Percentiles rank a stretch among this genome's conserved stretches.
Conservation (phyloP, 2,797 vertebrate genomes). For the Euphonia xanthogaster region DNA sequence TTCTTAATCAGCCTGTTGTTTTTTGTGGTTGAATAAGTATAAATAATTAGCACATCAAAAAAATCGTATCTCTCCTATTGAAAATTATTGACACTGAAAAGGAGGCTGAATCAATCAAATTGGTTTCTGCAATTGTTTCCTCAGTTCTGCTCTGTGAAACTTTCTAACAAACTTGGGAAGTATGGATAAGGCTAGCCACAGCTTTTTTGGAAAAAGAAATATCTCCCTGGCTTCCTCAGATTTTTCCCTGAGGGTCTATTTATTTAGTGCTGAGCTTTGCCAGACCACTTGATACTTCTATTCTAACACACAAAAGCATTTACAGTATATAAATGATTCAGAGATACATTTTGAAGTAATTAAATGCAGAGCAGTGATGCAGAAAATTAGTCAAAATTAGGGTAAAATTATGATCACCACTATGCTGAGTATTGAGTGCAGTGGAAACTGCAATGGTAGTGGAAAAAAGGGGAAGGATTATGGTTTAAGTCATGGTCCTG, state of each 20-base stretch:
- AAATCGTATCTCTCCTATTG: background rate
- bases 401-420: slow-evolving; percentile 33
- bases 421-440: background rate
- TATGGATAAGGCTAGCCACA: background rate
- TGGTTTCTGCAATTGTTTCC: background rate
- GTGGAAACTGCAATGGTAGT: background rate
- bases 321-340: slow-evolving; percentile 15
- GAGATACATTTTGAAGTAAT: slow-evolving; percentile 45
- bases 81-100: background rate
- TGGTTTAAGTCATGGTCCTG: background rate
- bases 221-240: background rate
- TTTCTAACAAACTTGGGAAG: background rate
- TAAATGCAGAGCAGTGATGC: slow-evolving; percentile 17
- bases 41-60: slow-evolving; percentile 1
- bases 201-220: slow-evolving; percentile 4
- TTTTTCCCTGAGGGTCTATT: slow-evolving; percentile 26
- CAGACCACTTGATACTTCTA: slow-evolving; percentile 33
- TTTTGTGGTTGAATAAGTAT: background rate
- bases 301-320: slow-evolving; percentile 9
- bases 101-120: background rate
- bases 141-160: background rate
- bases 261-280: slow-evolving; percentile 49
- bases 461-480: background rate
- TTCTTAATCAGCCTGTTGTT: background rate
- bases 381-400: slow-evolving; percentile 56